phyloP scores from a whole-genome alignment of 2,113 vertebrate species.

The Hypomesus transpacificus region DNA sequence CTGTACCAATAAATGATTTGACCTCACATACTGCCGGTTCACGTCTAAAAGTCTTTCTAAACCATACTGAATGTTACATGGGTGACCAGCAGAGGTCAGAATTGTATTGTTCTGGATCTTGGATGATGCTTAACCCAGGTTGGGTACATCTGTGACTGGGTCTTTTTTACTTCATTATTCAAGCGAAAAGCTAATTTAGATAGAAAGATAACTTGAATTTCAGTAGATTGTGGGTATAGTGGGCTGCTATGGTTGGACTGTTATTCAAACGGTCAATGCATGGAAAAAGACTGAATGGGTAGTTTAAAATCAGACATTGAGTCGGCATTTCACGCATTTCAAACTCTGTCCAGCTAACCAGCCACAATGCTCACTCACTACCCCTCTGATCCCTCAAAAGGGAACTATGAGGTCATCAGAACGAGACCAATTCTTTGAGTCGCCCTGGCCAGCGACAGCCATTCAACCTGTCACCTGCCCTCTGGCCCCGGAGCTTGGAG shows the following conservation, averaged over 20 bases:
- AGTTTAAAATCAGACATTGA: too few species aligned
- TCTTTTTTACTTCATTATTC: too few species aligned
- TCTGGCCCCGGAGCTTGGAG: conserved; percentile 47
- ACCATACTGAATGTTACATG: not conserved
- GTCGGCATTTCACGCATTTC: too few species aligned
- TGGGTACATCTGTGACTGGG: not conserved
- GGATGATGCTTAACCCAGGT: not conserved
- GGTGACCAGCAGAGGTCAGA: conserved; percentile 55
- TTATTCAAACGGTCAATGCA: too few species aligned
- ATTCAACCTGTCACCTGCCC: conserved; percentile 61
- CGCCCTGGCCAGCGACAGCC: conserved; percentile 34
- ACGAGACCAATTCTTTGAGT: conserved; percentile 17
- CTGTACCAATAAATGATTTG: not conserved
- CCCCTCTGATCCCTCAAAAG: conserved; percentile 9
- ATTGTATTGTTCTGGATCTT: conserved; percentile 28
- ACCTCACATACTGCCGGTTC: not conserved
- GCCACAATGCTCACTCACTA: not conserved
- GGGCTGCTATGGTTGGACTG: too few species aligned
- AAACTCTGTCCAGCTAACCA: not conserved
- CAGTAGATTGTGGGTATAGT: too few species aligned
- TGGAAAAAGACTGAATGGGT: not conserved
- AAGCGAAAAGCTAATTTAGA: too few species aligned
- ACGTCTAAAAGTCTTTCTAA: conserved; percentile 13
- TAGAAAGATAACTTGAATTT: too few species aligned
- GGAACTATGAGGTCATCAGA: conserved; percentile 25